Evolutionary conservation across 1,140 invertebrate species (phyloP), one percentile per base, ranked within the genome.

Genomic region (Ostrea edulis): DNA sequence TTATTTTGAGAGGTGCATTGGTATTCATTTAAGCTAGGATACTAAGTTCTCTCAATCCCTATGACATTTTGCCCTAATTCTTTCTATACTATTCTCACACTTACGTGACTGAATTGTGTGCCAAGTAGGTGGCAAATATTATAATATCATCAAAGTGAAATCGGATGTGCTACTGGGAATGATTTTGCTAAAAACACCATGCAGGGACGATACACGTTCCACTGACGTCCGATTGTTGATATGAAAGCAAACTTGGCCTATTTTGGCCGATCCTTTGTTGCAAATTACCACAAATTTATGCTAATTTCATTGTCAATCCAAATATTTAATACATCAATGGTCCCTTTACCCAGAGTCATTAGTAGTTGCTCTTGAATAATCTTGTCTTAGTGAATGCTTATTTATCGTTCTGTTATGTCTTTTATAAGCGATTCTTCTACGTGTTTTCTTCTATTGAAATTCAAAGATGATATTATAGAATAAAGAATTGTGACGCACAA

Each of bases 381-480:
- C 68, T 77, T 77, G 68, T 77, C 68, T 77, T 77, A 77, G 68
- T 14, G 29, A 77, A 77, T 77, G 68, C 25, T 77, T 29, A 77
- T 77, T 77, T 77, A 77, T 77, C 35, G 68, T 77, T 77, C 68
- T 77, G 25, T 77, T 77, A 77, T 77, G 68, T 25, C 29, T 77
- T 77, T 77, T 77, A 35, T 77, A 77, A 77, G 29, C 68, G 68
- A 29, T 77, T 77, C 68, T 77, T 77, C 25, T 77, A 14, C 25
- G 25, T 14, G 25, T 25, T 35, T 77, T 77, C 68, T 77, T 77
- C 29, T 25, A 77, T 77, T 29, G 14, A 35, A 77, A 29, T 77
- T 77, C 14, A 29, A 44, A 77, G 29, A 77, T 77, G 68, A 77
- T 77, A 77, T 77, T 25, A 29, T 29, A 29, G 68, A 77, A 77